These are phyloP conservation scores for Coracias cyanogaster DNA, from an alignment of 2,797 vertebrate genomes.

Conservation along the genomic window DNA sequence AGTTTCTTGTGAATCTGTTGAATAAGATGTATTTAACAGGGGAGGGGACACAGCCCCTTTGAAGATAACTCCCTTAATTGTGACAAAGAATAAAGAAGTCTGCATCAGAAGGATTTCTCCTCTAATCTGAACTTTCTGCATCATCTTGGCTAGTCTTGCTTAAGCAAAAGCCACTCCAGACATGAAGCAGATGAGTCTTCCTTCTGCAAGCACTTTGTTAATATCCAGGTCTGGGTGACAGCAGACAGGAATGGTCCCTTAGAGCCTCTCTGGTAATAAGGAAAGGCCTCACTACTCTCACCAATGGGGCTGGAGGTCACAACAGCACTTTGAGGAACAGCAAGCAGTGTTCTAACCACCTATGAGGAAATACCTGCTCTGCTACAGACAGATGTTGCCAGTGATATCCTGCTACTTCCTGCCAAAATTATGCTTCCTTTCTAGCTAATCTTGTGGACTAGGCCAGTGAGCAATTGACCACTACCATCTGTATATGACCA, in stretches of 20 bases:
- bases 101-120: neutral
- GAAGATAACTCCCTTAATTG: neutral
- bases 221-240: neutral
- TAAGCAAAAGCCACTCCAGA: neutral
- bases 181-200: neutral
- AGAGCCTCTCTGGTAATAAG: neutral
- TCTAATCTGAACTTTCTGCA: neutral
- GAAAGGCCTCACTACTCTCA: neutral
- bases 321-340: neutral
- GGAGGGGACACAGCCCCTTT: neutral
- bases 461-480: neutral
- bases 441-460: neutral
- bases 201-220: neutral
- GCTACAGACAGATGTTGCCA: neutral
- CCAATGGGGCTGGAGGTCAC: neutral
- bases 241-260: neutral
- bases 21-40: neutral
- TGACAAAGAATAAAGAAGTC: neutral
- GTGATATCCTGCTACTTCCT: neutral
- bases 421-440: neutral
- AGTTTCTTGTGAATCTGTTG: neutral
- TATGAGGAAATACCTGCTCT: neutral
- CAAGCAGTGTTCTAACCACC: neutral
- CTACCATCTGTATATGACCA: neutral
- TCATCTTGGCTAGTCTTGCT: neutral